Evolutionary conservation across 2,888 invertebrate species (phyloP).

Genomic region (Acanthoscelides obtectus): DNA sequence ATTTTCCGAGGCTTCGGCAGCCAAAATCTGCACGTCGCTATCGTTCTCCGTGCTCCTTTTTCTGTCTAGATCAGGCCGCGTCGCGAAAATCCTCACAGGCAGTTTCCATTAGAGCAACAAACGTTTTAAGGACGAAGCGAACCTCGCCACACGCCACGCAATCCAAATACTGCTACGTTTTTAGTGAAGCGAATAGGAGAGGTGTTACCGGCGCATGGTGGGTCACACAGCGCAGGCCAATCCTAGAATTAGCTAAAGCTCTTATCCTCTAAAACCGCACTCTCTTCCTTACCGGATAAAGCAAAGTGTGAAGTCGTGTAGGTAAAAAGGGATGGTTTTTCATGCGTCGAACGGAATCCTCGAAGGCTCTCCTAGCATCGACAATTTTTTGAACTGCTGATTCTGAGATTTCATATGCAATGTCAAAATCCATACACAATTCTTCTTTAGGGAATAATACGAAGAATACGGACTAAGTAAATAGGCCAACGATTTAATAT

Average conservation of each 20-base stretch:
- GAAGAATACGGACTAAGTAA: too few relatives aligned
- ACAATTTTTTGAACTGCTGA: too few relatives aligned
- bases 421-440: too few relatives aligned
- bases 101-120: slow-evolving; percentile 9
- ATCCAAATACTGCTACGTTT: not conserved
- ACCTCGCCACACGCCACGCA: not conserved
- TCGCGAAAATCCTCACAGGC: not conserved
- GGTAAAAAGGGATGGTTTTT: slow-evolving; percentile 23
- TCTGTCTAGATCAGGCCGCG: not conserved
- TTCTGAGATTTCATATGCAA: too few relatives aligned
- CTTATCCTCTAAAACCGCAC: slow-evolving; percentile 18
- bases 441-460: too few relatives aligned
- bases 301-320: slow-evolving; percentile 35
- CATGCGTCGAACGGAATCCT: too few relatives aligned
- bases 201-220: slow-evolving; percentile 7
- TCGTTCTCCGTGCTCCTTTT: not conserved
- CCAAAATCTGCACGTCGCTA: not conserved
- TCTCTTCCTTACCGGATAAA: slow-evolving; percentile 19
- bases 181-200: slow-evolving; percentile 6
- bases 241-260: slow-evolving; percentile 22
- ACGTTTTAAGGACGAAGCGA: slow-evolving; percentile 7
- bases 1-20: not conserved
- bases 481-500: too few relatives aligned
- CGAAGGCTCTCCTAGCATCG: too few relatives aligned
- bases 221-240: slow-evolving; percentile 8